Evolutionary conservation across 2,888 invertebrate species (phyloP), one percentile per base, ranked within the genome.

Genomic region (Terebella lapidaria): DNA sequence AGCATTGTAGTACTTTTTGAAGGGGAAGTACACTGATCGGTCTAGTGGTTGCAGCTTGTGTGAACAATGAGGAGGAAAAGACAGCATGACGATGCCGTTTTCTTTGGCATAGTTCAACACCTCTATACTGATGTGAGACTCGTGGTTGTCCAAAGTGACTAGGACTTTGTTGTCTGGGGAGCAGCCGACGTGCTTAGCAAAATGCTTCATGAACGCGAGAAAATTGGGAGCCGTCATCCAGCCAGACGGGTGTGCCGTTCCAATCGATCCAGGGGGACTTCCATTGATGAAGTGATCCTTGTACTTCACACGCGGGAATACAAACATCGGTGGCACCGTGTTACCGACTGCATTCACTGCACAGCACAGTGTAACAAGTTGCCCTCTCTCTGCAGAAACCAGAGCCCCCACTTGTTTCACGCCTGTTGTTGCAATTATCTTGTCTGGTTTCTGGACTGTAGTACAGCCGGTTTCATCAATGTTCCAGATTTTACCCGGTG

Each of bases 41-140:
- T 82, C 78, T 18, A 81, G 68, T 18, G 80, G 81, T 70, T 82
- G 81, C 53, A 82, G 58, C 65, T 78, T 79, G 57, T 76, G 79
- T 4, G 77, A 72, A 57, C 76, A 75, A 66, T 81, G 79, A n/a
- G 77, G 80, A 27, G 76, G 79, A 52, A 80, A 72, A 2, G 79
- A 76, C 45, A 81, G 67, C 55, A 81, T 62, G 49, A 74, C 70
- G 29, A 82, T 74, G 15, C 80, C 77, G 67, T 72, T 70, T 45
- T 72, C 71, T 67, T 76, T 65, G 71, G 75, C 66, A 65, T 65
- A 67, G 71, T 73, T 61, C 66, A 81, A 53, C 5, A 58, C 61
- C 10, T 66, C 59, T 29, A 69, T 62, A 27, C 63, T 56, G 4
- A 74, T 58, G 61, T 76, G 75, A 5, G 70, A 67, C 28, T 63